These are phyloP conservation scores for Gymnocephalus cernua DNA, from an alignment of 2,113 vertebrate genomes.

Conservation along the genomic window DNA sequence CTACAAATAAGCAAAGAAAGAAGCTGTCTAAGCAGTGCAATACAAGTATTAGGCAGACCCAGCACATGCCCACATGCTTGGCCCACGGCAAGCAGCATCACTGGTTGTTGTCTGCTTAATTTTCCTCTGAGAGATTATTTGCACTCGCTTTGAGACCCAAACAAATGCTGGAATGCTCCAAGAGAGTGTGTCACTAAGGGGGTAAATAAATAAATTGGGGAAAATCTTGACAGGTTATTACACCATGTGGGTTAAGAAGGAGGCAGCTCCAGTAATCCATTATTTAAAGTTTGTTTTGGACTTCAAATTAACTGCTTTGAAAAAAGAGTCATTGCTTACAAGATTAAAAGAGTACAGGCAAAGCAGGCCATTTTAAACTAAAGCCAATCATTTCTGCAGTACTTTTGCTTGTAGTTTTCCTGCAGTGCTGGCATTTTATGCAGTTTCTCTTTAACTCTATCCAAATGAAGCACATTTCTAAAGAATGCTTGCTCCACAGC, in stretches of 20 bases:
- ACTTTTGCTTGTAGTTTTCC: constrained; percentile 35
- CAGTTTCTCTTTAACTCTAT: constrained; percentile 10
- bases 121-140: constrained; percentile 76
- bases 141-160: constrained; percentile 74
- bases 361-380: constrained; percentile 66
- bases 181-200: constrained; percentile 71
- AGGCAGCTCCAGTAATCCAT: constrained; percentile 86
- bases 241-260: constrained; percentile 85
- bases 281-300: constrained; percentile 88
- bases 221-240: constrained; percentile 87
- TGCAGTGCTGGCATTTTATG: constrained; percentile 37
- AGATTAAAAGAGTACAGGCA: constrained; percentile 82
- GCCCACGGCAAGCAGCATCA: constrained; percentile 64
- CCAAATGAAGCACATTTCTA: neutral
- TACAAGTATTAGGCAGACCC: constrained; percentile 71
- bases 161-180: constrained; percentile 75
- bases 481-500: constrained; percentile 25
- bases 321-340: constrained; percentile 84
- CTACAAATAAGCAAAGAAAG: constrained; percentile 69
- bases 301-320: constrained; percentile 82
- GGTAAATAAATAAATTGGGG: constrained; percentile 80
- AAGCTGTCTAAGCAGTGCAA: constrained; percentile 63
- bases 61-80: constrained; percentile 60
- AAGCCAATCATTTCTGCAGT: constrained; percentile 20
- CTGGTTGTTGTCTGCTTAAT: constrained; percentile 74